Evolutionary conservation across 2,888 invertebrate species (phyloP), one percentile per base, ranked within the genome.

Genomic region (Ptycholaimellus sp.): DNA sequence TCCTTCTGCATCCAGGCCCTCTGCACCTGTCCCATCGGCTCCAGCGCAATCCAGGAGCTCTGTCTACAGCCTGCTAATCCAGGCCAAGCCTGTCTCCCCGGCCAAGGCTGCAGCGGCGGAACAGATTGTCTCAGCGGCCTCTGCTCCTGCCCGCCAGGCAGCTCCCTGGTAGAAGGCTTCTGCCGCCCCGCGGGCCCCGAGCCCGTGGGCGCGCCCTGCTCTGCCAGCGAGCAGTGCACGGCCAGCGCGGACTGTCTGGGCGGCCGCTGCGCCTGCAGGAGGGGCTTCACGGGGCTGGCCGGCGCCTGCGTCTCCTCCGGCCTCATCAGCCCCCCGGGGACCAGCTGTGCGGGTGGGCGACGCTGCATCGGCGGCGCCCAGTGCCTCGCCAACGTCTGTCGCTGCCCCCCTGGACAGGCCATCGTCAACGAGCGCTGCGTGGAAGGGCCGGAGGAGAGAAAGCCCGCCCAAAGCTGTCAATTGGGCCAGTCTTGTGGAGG

Each of bases 381-480:
- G 3, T 37, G 37, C 32, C n/a, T n/a, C n/a, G n/a, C n/a, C n/a
- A n/a, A n/a, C n/a, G n/a, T n/a, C n/a, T 39, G 39, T 22, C 5
- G 6, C 5, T 39, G 39, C 17, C 28, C 39, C 2, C 36, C 34
- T 11, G 43, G 44, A 18, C 36, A 34, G 19, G 39, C 35, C 17
- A 31, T 46, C 2, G 39, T 40, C 23, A 41, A 43, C 27, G 40
- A 40, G 21, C 21, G 31, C 2, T 53, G 53, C 37, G 38, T 46
- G 17, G n/a, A n/a, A n/a, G n/a, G n/a, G n/a, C n/a, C n/a, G n/a
- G n/a, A n/a, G n/a, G n/a, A n/a, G n/a, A n/a, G n/a, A 13, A 30
- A 30, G 17, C 30, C 30, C 6, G 30, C n/a, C 9, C 14, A 30
- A 30, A n/a, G 30, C 30, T 30, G 30, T 30, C n/a, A n/a, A n/a